Base-by-base conservation (phyloP, 1,140 invertebrate genomes). In the Hyphantria cunea region DNA sequence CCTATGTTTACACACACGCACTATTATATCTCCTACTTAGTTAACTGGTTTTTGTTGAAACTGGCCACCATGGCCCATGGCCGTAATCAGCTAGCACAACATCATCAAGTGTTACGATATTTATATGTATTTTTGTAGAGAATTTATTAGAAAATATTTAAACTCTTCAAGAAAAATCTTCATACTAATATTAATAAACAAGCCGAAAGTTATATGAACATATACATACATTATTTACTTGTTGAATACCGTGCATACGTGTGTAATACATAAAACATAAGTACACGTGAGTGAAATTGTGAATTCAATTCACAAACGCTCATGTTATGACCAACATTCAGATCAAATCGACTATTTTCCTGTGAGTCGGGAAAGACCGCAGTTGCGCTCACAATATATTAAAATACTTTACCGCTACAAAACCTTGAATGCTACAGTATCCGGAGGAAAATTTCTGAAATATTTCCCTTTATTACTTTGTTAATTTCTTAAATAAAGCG, bases 401-500 rank as follows among this genome's bases (percentile, higher is more conserved):
- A 49, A 49, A 11, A 25, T 13, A 58, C 33, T 47, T 37, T 34
- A 47, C 13, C 4, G 10, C 0, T 33, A 51, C 31, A 25, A 65
- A 58, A 65, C 48, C 44, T n/a, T 41, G 14, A 13, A 17, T 42
- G 11, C 37, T 54, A n/a, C 32, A 50, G 17, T 56, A 51, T 50
- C 13, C n/a, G 37, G 2, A 17, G 25, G 15, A 44, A 55, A 64
- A 55, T 55, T 52, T 17, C 45, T 55, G 31, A 42, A 64, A 64
- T 64, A 55, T 64, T 55, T 17, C 12, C n/a, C 45, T 54, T 37
- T 55, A 64, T 55, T 55, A 55, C 45, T n/a, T 64, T 14, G 49
- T 13, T 64, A 64, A 64, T 55, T 64, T 44, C 61, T 33, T 4
- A 44, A 41, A 50, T 50, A 49, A 50, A 49, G 61, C 25, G 32